Conservation (phyloP, 1,140 invertebrate genomes). For the Argopecten irradians region DNA sequence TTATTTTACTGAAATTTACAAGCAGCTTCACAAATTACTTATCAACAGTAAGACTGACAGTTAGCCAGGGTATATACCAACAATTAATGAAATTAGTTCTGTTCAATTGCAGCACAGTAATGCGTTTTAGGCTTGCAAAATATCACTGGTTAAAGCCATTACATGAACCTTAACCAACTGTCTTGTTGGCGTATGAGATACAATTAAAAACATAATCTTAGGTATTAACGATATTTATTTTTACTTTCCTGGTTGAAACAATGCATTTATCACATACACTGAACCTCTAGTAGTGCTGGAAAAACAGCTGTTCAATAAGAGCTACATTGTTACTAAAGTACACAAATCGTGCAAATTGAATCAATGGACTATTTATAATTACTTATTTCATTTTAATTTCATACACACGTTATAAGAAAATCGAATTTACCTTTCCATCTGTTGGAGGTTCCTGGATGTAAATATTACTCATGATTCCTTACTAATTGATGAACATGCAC, state of each 20-base stretch:
- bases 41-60: too few relatives aligned
- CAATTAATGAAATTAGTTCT: too few relatives aligned
- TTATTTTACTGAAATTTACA: too few relatives aligned
- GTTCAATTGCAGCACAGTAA: too few relatives aligned
- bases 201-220: too few relatives aligned
- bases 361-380: not conserved
- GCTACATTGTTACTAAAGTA: not conserved
- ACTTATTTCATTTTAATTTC: not conserved
- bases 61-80: too few relatives aligned
- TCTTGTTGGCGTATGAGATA: too few relatives aligned
- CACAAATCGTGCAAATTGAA: not conserved
- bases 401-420: not conserved
- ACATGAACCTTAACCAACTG: too few relatives aligned
- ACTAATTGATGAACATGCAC: not conserved
- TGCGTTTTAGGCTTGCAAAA: too few relatives aligned
- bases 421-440: conserved; percentile 89
- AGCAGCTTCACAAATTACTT: too few relatives aligned
- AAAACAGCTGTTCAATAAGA: not conserved
- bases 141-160: too few relatives aligned
- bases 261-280: not conserved
- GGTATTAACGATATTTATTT: too few relatives aligned
- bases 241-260: not conserved
- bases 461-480: conserved; percentile 89
- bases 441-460: conserved; percentile 98
- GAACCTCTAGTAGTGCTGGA: not conserved